Conservation (phyloP, 2,113 vertebrate genomes). For the Tragulus kanchil region DNA sequence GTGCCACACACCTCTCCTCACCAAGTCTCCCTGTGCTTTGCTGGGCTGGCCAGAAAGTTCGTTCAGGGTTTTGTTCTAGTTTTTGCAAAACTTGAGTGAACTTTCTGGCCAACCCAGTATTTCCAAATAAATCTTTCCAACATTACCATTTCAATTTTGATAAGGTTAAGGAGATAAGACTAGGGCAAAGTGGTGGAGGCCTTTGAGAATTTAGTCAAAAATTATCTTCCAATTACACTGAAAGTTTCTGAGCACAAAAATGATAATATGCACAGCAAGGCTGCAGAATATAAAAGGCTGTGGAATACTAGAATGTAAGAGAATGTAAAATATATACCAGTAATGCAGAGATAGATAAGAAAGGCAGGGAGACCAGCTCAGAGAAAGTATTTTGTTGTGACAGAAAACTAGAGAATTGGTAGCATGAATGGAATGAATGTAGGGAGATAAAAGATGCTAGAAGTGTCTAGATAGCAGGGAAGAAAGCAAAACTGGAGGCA, state of each 20-base stretch:
- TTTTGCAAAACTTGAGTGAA: accelerated
- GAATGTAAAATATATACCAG: not conserved
- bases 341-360: not conserved
- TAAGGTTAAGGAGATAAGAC: not conserved
- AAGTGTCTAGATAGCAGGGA: not conserved
- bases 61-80: not conserved
- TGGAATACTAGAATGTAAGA: not conserved
- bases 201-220: conserved; percentile 5
- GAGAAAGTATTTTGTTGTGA: not conserved
- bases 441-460: not conserved
- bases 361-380: not conserved
- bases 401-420: not conserved
- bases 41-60: not conserved
- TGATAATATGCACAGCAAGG: not conserved
- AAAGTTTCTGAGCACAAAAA: conserved; percentile 47
- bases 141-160: conserved; percentile 32
- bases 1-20: not conserved
- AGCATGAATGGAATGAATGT: not conserved
- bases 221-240: not conserved
- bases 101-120: not conserved
- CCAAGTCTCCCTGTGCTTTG: not conserved
- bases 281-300: conserved; percentile 2
- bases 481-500: not conserved
- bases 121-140: conserved; percentile 40
- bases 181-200: not conserved